Percentiles rank a stretch among this genome's conserved stretches.
Conservation (phyloP, 2,797 vertebrate species). For the Aselliscus stoliczkanus region DNA sequence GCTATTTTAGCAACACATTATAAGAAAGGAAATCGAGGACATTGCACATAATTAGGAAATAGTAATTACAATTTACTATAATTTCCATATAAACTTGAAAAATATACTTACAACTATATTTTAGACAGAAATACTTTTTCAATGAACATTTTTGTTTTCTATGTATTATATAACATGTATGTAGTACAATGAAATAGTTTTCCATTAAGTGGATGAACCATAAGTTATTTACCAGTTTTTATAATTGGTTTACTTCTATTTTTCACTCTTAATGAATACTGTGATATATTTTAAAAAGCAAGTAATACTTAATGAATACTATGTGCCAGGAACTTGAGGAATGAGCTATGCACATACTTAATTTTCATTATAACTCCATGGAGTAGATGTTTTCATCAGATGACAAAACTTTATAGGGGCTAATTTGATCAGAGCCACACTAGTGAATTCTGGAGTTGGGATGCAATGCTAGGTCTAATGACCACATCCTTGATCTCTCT, state of each 20-base stretch:
- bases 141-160: not conserved
- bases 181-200: not conserved
- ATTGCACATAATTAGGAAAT: not conserved
- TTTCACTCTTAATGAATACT: constrained; percentile 3
- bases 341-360: not conserved
- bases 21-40: not conserved
- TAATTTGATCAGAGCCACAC: not conserved
- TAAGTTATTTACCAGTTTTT: not conserved
- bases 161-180: not conserved
- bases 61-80: not conserved
- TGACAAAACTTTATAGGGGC: not conserved
- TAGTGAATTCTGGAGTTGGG: not conserved
- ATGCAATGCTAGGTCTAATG: not conserved
- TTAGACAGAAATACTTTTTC: constrained; percentile 28
- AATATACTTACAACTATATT: not conserved
- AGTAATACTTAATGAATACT: not conserved
- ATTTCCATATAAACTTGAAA: constrained; percentile 14
- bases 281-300: constrained; percentile 8
- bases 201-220: not conserved
- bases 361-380: constrained; percentile 12
- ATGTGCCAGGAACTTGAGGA: not conserved
- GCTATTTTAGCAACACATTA: constrained; percentile 1
- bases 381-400: not conserved
- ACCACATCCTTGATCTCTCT: not conserved
- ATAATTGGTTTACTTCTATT: not conserved